Conservation (phyloP, 2,797 vertebrate genomes). For the Sarcoramphus papa region DNA sequence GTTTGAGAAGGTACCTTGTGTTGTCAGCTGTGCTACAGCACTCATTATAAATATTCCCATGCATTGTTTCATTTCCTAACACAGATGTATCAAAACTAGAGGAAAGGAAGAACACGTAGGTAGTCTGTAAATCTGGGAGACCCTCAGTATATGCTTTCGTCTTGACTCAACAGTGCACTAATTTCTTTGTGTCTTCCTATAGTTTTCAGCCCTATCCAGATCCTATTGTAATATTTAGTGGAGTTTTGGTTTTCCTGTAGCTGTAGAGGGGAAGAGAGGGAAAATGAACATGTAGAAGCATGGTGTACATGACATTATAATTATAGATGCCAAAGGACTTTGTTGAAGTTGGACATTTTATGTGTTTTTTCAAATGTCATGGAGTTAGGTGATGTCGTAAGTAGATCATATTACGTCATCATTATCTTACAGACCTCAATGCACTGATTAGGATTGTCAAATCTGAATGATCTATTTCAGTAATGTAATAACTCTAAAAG, state of each 20-base stretch:
- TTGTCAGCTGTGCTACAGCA: background rate
- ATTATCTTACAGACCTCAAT: background rate
- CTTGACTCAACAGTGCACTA: background rate
- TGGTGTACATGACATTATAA: background rate
- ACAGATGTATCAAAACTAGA: background rate
- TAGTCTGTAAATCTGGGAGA: background rate
- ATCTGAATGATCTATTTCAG: background rate
- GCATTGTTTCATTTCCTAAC: background rate
- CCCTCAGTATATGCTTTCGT: background rate
- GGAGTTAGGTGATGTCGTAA: background rate
- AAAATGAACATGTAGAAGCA: background rate
- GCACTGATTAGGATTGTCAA: background rate
- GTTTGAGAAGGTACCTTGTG: background rate
- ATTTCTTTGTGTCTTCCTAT: background rate
- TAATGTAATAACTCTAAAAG: background rate
- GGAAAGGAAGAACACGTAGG: background rate
- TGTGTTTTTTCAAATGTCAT: background rate
- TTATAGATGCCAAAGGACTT: background rate
- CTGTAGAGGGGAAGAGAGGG: background rate
- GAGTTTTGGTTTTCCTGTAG: background rate
- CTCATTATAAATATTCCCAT: background rate
- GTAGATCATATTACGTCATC: background rate
- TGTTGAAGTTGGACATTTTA: background rate
- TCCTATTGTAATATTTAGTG: background rate
- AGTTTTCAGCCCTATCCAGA: background rate